phyloP scores from a whole-genome alignment of 53 echinoderm and acorn worm genomes.

The Echinometra lucunter region DNA sequence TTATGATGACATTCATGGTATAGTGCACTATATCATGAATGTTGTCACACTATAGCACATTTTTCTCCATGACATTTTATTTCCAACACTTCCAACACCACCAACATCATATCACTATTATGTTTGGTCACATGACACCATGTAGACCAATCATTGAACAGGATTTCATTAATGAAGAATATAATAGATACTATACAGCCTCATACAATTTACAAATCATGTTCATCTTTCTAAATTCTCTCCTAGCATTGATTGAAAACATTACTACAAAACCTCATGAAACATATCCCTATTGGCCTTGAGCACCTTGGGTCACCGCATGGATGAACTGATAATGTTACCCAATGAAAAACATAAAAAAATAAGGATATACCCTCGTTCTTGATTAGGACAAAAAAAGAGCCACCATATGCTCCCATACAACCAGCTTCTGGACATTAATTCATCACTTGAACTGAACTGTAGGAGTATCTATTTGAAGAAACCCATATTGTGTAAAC shows the following conservation, averaged over 20 bases:
- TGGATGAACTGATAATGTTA: constrained; percentile 31
- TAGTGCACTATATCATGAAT: too few relatives aligned
- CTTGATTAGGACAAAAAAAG: background rate
- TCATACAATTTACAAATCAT: background rate
- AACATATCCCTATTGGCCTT: background rate
- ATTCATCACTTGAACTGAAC: background rate
- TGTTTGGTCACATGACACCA: too few relatives aligned
- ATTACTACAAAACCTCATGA: background rate
- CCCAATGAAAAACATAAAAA: background rate
- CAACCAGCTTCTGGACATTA: background rate
- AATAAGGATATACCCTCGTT: constrained; percentile 1
- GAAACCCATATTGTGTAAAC: too few relatives aligned
- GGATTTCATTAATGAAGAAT: too few relatives aligned
- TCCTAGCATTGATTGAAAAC: background rate
- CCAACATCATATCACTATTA: too few relatives aligned
- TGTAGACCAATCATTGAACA: too few relatives aligned
- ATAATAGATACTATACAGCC: background rate
- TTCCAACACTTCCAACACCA: too few relatives aligned
- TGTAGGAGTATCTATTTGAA: too few relatives aligned
- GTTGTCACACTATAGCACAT: too few relatives aligned
- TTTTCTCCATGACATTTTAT: too few relatives aligned
- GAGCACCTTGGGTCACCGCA: background rate
- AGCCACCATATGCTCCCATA: background rate
- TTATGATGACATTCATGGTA: too few relatives aligned
- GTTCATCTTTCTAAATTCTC: background rate